These are phyloP conservation scores for Eufriesea mexicana DNA, from an alignment of 1,140 invertebrate species.

Conservation along the genomic window DNA sequence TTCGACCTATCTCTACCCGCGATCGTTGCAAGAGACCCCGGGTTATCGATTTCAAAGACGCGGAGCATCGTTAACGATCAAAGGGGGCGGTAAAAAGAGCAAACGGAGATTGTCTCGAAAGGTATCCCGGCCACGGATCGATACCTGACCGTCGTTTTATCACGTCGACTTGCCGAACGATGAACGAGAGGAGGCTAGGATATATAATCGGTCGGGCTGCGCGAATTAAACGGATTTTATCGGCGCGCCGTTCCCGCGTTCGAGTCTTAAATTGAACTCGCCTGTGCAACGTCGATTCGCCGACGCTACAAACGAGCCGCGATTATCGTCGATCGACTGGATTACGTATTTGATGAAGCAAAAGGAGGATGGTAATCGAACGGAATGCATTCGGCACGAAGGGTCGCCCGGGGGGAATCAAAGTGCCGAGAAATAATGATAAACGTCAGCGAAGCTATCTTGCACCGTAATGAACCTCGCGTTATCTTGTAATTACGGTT, in stretches of 20 bases:
- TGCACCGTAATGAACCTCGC: not conserved
- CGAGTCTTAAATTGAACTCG: conserved; percentile 58
- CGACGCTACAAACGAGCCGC: conserved; percentile 35
- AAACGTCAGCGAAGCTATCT: not conserved
- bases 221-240: conserved; percentile 56
- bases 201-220: conserved; percentile 12
- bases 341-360: conserved; percentile 42
- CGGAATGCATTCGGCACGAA: not conserved
- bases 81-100: not conserved
- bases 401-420: not conserved
- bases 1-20: too few relatives aligned
- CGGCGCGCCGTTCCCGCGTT: conserved; percentile 2
- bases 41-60: not conserved
- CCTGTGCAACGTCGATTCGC: conserved; percentile 4
- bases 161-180: conserved; percentile 13
- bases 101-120: not conserved
- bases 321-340: conserved; percentile 46
- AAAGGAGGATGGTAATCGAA: conserved; percentile 32
- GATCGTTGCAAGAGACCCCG: not conserved
- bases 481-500: not conserved
- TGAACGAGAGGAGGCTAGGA: not conserved
- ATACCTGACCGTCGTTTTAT: conserved; percentile 26
- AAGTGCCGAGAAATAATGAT: conserved; percentile 3
- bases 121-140: not conserved
- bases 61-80: conserved; percentile 8